Evolutionary conservation across 2,888 invertebrate species (phyloP).

Genomic region (Pediacus dermestoides): DNA sequence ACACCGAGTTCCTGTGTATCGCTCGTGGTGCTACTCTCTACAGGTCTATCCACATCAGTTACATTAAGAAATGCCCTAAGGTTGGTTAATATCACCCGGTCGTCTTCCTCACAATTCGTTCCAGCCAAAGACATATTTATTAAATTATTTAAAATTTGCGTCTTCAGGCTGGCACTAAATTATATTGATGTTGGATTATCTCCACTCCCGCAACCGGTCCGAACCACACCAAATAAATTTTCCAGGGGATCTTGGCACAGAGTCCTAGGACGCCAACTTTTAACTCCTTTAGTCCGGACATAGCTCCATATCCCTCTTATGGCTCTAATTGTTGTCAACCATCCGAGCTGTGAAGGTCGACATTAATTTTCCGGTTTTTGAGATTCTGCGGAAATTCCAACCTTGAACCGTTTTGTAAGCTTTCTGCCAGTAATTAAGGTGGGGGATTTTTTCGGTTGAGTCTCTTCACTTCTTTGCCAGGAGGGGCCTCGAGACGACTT

Average conservation of each 20-base stretch:
- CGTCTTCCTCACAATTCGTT: conserved; percentile 21
- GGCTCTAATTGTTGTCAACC: conserved; percentile 14
- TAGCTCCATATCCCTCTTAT: conserved; percentile 15
- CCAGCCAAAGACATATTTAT: conserved; percentile 3
- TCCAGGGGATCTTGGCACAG: conserved; percentile 26
- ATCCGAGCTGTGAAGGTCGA: conserved; percentile 19
- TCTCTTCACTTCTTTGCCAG: conserved; percentile 18
- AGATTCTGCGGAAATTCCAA: conserved; percentile 15
- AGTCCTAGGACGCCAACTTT: conserved; percentile 13
- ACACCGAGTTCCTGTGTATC: not conserved
- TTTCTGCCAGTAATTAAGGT: conserved; percentile 13
- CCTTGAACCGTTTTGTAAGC: conserved; percentile 12
- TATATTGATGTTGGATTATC: conserved; percentile 23
- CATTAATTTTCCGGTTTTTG: conserved; percentile 12
- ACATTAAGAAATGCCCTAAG: conserved; percentile 6
- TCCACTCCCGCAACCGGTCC: conserved; percentile 21
- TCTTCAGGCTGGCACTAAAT: conserved; percentile 22
- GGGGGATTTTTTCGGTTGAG: conserved; percentile 8
- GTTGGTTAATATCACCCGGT: conserved; percentile 8
- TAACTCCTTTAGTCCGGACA: conserved; percentile 8
- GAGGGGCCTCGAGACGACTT: conserved; percentile 8
- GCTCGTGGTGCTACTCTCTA: not conserved
- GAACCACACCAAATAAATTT: conserved; percentile 22
- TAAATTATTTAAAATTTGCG: conserved; percentile 22
- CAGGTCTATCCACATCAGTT: conserved; percentile 3